Conservation (phyloP, 2,888 invertebrate genomes). For the Melanchra persicariae region DNA sequence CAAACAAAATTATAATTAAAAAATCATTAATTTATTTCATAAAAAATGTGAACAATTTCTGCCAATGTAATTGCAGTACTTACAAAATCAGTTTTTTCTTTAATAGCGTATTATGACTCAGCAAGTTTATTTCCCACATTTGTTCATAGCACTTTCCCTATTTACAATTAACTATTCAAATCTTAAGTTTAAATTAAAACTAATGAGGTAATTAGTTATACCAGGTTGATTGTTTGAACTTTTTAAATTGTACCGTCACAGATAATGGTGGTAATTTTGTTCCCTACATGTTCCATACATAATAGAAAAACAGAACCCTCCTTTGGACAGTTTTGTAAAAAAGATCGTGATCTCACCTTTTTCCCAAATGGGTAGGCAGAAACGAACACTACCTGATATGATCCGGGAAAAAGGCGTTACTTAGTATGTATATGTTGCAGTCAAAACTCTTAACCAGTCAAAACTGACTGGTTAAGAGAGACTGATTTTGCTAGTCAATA, state of each 20-base stretch:
- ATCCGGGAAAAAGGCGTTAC: background rate
- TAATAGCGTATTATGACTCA: background rate
- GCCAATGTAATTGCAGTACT: background rate
- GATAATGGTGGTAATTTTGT: background rate
- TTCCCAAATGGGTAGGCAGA: background rate
- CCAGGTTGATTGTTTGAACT: background rate
- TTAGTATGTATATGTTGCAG: background rate
- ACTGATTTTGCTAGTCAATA: no score
- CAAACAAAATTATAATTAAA: conserved; percentile 11
- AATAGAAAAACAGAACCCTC: no score
- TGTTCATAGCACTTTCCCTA: conserved; percentile 29
- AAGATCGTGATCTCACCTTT: background rate
- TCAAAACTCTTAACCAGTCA: no score
- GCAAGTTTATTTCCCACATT: conserved; percentile 17
- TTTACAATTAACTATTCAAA: conserved; percentile 41
- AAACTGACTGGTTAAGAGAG: no score
- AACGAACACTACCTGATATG: background rate
- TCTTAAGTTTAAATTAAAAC: conserved; percentile 22
- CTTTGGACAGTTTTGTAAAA: no score
- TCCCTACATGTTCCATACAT: no score
- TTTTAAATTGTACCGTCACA: conserved; percentile 13
- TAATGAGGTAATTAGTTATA: conserved; percentile 37
- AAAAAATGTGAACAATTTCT: background rate
- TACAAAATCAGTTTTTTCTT: background rate
- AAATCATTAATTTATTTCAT: conserved; percentile 19